A percentile compares a stretch with the other conserved stretches of the same genome.
phyloP scores from a whole-genome alignment of 2,888 invertebrate species.

The Megastigmus dorsalis region DNA sequence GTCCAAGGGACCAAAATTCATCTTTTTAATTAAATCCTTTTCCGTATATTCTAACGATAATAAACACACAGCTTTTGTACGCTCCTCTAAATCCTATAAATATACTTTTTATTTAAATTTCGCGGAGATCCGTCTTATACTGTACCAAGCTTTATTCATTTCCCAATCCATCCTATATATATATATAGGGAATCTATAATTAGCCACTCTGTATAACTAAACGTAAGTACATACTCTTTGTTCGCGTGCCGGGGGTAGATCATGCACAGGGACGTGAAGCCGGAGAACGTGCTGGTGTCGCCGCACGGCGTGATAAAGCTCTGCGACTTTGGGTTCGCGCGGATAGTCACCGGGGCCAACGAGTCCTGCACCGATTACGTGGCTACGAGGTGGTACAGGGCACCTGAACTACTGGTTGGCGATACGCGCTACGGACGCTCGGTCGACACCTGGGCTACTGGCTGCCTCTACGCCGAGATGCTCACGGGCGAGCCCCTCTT shows the following conservation, averaged over 20 bases:
- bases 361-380: slow-evolving; percentile 93
- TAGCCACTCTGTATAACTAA: no score
- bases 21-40: no score
- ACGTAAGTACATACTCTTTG: no score
- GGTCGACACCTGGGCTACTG: slow-evolving; percentile 92
- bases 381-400: slow-evolving; percentile 92
- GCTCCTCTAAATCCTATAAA: no score
- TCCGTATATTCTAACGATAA: no score
- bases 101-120: no score
- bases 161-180: no score
- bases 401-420: slow-evolving; percentile 89
- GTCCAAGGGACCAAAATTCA: no score
- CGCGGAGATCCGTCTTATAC: no score
- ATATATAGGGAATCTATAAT: no score
- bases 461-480: slow-evolving; percentile 90
- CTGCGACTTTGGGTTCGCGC: slow-evolving; percentile 93
- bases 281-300: slow-evolving; percentile 91
- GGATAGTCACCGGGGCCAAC: slow-evolving; percentile 82
- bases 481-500: slow-evolving; percentile 90
- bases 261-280: slow-evolving; percentile 92
- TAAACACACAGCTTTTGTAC: no score
- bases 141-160: no score
- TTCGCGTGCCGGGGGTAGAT: slow-evolving; percentile 81
- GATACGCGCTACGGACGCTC: slow-evolving; percentile 84
- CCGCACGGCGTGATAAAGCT: slow-evolving; percentile 88